Evolutionary conservation across 2,113 vertebrate species (phyloP).

Genomic region (Sphyrna mokarran): DNA sequence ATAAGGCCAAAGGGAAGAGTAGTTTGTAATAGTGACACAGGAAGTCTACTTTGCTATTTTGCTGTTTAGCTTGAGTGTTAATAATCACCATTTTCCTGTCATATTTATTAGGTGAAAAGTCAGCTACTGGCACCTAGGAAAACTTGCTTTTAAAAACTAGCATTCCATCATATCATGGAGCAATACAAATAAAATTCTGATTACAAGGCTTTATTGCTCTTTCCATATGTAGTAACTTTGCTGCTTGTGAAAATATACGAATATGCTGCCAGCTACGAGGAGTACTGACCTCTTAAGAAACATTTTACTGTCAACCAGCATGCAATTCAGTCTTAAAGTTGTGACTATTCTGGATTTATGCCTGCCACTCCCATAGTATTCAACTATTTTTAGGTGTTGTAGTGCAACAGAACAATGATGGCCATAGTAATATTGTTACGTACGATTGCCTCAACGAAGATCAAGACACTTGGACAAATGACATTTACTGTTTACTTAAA

Average conservation of each 20-base stretch:
- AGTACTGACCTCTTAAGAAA: not conserved
- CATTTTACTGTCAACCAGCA: not conserved
- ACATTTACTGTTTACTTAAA: not conserved
- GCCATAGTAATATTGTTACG: not conserved
- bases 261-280: not conserved
- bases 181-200: not conserved
- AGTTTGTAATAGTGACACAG: not conserved
- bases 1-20: not conserved
- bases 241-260: not conserved
- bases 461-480: not conserved
- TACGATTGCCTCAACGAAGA: not conserved
- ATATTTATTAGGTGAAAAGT: not conserved
- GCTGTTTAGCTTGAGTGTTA: not conserved
- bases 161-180: not conserved
- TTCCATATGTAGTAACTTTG: not conserved
- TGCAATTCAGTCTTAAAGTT: not conserved
- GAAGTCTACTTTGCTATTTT: not conserved
- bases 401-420: not conserved
- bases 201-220: not conserved
- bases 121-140: not conserved
- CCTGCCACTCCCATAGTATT: not conserved
- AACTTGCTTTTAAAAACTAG: not conserved
- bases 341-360: not conserved
- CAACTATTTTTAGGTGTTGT: not conserved
- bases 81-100: not conserved